Evolutionary conservation across 1,140 invertebrate genomes (phyloP).

Genomic region (Oncopodura yosiiana): DNA sequence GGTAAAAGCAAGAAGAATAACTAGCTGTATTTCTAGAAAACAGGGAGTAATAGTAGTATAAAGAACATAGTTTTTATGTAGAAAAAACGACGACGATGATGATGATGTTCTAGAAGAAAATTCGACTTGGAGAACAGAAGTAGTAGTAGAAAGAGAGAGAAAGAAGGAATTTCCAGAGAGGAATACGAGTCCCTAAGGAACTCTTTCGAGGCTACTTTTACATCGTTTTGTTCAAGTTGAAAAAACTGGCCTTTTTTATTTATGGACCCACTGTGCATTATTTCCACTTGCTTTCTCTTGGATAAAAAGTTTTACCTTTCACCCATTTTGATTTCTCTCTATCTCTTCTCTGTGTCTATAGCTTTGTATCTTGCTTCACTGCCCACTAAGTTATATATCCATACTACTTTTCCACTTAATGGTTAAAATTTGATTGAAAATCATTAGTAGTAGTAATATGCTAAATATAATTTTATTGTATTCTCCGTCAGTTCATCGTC

Average conservation of each 20-base stretch:
- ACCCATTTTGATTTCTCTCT: conserved; percentile 28
- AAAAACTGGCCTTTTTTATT: conserved; percentile 30
- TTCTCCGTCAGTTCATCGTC: too few species aligned
- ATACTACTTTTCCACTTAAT: too few species aligned
- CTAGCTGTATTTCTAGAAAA: background rate
- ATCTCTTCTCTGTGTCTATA: background rate
- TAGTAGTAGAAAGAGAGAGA: background rate
- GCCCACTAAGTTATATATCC: background rate
- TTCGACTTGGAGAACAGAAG: too few species aligned
- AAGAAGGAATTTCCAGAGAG: background rate
- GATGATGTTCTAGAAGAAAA: background rate
- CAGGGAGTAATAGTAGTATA: background rate
- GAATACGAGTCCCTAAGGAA: conserved; percentile 27
- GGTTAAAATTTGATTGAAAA: too few species aligned
- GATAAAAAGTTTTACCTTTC: conserved; percentile 29
- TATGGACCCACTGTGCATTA: conserved; percentile 34
- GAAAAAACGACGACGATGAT: background rate
- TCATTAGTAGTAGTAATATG: too few species aligned
- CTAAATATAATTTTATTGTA: too few species aligned
- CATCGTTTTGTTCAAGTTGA: conserved; percentile 31
- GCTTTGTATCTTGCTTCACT: background rate
- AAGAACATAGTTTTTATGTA: background rate
- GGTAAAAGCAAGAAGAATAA: too few species aligned
- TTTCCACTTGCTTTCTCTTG: conserved; percentile 26
- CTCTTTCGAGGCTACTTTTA: conserved; percentile 32